Evolutionary conservation across 2,888 invertebrate genomes (phyloP).

Genomic region (Polylopha cassiicola): DNA sequence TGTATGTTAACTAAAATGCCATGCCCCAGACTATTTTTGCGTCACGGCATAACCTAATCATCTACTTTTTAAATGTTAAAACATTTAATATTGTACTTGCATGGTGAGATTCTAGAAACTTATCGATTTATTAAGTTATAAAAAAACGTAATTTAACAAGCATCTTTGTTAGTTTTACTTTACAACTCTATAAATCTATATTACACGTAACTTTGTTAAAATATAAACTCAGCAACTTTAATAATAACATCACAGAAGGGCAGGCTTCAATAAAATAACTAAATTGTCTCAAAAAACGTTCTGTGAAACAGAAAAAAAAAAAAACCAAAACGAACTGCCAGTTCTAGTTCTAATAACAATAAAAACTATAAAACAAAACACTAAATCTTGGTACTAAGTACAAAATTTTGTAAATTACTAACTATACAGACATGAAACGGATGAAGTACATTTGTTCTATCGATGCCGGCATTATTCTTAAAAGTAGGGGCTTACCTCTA

Average conservation of each 20-base stretch:
- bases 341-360: slow-evolving; percentile 24
- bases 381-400: slow-evolving; percentile 37
- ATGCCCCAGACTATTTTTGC: too few relatives aligned
- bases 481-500: slow-evolving; percentile 27
- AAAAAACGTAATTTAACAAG: neutral
- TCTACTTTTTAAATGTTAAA: too few relatives aligned
- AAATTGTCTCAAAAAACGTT: slow-evolving; percentile 4
- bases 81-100: slow-evolving; percentile 2
- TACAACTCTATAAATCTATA: slow-evolving; percentile 25
- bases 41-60: too few relatives aligned
- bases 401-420: slow-evolving; percentile 51
- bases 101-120: slow-evolving; percentile 18
- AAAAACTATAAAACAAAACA: slow-evolving; percentile 34
- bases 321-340: slow-evolving; percentile 6
- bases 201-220: slow-evolving; percentile 42
- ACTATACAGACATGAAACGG: slow-evolving; percentile 6
- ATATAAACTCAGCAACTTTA: slow-evolving; percentile 66
- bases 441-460: slow-evolving; percentile 8
- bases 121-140: neutral
- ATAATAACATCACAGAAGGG: slow-evolving; percentile 25
- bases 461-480: slow-evolving; percentile 26
- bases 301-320: slow-evolving; percentile 5
- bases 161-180: slow-evolving; percentile 6
- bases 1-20: too few relatives aligned
- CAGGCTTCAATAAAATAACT: slow-evolving; percentile 15